A percentile compares a stretch with the other conserved stretches of the same genome.
Conservation (phyloP, 2,888 invertebrate genomes). For the Muscina levida region DNA sequence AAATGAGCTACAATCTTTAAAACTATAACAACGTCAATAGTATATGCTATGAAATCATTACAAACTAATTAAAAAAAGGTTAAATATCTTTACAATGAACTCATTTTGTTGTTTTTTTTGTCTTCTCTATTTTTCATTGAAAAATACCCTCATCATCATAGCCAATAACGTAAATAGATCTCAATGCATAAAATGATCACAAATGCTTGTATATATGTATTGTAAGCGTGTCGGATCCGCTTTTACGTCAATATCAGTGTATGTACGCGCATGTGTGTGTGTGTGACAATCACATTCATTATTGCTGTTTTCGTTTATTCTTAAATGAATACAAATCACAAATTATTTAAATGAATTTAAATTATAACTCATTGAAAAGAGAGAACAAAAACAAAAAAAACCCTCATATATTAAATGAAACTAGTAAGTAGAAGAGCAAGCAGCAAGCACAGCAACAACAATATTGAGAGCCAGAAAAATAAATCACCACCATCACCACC, state of each 20-base stretch:
- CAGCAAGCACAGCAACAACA: neutral
- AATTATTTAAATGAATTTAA: constrained; percentile 77
- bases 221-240: no score
- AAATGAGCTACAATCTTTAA: constrained; percentile 2
- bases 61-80: constrained; percentile 77
- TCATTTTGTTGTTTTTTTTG: constrained; percentile 67
- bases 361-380: constrained; percentile 77
- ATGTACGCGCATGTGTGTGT: neutral
- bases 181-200: constrained; percentile 14
- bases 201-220: neutral
- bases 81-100: constrained; percentile 78
- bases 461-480: no score
- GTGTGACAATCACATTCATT: constrained; percentile 29
- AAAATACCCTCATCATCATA: constrained; percentile 7
- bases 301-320: constrained; percentile 10
- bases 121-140: no score
- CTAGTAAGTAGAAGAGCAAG: neutral
- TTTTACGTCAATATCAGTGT: neutral
- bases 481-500: constrained; percentile 39
- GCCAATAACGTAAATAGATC: constrained; percentile 35
- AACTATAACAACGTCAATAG: no score
- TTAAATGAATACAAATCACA: constrained; percentile 63
- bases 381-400: no score
- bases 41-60: constrained; percentile 52
- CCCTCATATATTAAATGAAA: constrained; percentile 1